phyloP scores from a whole-genome alignment of 2,113 vertebrate genomes.

The Leptodactylus fuscus region DNA sequence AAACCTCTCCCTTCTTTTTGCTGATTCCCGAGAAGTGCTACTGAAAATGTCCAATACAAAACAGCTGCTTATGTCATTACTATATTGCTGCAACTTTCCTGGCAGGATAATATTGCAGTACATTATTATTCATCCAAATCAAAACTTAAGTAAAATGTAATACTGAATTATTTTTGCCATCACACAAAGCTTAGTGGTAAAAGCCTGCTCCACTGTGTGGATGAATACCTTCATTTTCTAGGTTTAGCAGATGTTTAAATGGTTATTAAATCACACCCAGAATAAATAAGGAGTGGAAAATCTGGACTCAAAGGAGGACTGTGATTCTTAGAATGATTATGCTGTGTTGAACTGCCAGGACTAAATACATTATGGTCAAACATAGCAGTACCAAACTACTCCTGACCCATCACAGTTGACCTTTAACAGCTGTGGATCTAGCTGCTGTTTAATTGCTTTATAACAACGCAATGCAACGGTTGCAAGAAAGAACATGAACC shows the following conservation, averaged over 20 bases:
- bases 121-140: constrained; percentile 21
- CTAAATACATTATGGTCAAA: constrained; percentile 28
- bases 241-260: constrained; percentile 27
- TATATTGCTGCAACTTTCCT: background rate
- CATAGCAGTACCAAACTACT: background rate
- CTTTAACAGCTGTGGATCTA: background rate
- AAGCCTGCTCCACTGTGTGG: background rate
- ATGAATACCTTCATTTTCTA: constrained; percentile 11
- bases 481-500: no score
- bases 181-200: background rate
- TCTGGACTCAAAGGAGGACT: constrained; percentile 5
- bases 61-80: background rate
- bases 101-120: background rate
- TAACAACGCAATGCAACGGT: no score
- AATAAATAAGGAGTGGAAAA: constrained; percentile 35
- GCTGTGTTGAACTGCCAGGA: background rate
- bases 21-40: background rate
- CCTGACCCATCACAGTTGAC: background rate
- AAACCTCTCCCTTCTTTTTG: background rate
- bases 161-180: background rate
- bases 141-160: background rate
- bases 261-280: constrained; percentile 21
- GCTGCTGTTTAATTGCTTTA: background rate
- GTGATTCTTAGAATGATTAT: constrained; percentile 7
- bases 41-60: background rate